These are phyloP conservation scores for Phrynosoma platyrhinos DNA, from an alignment of 2,113 vertebrate genomes.

Conservation along the genomic window DNA sequence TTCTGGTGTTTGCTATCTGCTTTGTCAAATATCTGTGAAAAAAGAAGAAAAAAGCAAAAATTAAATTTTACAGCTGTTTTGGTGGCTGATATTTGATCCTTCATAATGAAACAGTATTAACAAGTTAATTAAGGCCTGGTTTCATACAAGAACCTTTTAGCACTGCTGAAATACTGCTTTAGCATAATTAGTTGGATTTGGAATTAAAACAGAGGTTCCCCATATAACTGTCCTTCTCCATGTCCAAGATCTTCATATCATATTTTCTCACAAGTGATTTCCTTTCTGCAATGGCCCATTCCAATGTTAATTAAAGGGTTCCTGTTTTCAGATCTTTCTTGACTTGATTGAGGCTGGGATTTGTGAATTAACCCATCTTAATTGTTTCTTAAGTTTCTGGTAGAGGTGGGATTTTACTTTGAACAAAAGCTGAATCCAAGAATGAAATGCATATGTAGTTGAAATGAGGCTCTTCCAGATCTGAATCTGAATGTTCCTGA, in stretches of 20 bases:
- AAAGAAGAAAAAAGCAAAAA: constrained; percentile 25
- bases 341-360: neutral
- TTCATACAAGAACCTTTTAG: neutral
- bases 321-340: neutral
- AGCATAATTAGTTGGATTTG: neutral
- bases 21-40: neutral
- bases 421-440: too few relatives aligned
- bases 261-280: neutral
- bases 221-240: neutral
- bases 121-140: neutral
- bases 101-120: constrained; percentile 8
- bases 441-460: too few relatives aligned
- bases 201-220: neutral
- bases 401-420: too few relatives aligned
- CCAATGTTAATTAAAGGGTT: neutral
- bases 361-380: neutral
- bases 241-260: neutral
- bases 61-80: neutral
- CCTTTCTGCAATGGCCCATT: too few relatives aligned
- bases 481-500: too few relatives aligned
- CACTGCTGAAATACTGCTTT: neutral
- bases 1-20: constrained; percentile 43
- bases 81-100: constrained; percentile 23
- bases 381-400: too few relatives aligned
- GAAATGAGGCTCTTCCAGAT: too few relatives aligned